Conservation (phyloP, 2,797 vertebrate species). For the Pseudochirops cupreus region DNA sequence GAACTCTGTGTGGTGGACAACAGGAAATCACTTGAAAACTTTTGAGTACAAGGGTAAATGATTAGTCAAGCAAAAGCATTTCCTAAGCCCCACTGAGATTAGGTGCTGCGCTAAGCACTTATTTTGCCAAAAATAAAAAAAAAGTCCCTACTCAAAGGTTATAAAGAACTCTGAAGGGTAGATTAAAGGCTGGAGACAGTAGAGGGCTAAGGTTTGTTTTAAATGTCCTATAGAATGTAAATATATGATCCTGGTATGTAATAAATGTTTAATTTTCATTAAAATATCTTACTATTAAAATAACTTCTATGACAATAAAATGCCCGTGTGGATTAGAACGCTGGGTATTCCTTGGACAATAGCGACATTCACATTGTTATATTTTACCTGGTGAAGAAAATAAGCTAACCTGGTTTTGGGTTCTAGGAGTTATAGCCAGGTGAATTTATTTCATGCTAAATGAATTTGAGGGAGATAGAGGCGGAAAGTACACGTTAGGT, state of each 20-base stretch:
- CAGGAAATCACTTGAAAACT: not conserved
- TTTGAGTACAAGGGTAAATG: not conserved
- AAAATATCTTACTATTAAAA: conserved; percentile 43
- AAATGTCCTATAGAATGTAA: not conserved
- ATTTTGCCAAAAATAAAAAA: not conserved
- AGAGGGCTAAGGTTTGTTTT: not conserved
- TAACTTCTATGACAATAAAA: conserved; percentile 14
- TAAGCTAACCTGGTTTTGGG: not conserved
- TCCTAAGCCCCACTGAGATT: not conserved
- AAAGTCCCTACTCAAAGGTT: not conserved
- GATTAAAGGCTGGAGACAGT: not conserved
- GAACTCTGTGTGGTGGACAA: not conserved
- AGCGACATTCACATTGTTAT: conserved; percentile 9
- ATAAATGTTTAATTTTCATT: conserved; percentile 37
- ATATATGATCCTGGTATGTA: not conserved
- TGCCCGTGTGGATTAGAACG: not conserved
- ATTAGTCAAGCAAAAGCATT: not conserved
- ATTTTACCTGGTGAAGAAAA: conserved; percentile 28
- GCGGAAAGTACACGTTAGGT: not conserved
- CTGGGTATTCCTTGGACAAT: conserved; percentile 41
- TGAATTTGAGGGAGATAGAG: not conserved
- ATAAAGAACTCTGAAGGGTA: not conserved
- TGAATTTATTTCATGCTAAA: conserved; percentile 19
- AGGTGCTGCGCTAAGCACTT: not conserved
- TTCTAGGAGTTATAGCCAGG: conserved; percentile 14